Base-by-base conservation (phyloP, 64 coral and sea anemone species). In the Porites australiensis region DNA sequence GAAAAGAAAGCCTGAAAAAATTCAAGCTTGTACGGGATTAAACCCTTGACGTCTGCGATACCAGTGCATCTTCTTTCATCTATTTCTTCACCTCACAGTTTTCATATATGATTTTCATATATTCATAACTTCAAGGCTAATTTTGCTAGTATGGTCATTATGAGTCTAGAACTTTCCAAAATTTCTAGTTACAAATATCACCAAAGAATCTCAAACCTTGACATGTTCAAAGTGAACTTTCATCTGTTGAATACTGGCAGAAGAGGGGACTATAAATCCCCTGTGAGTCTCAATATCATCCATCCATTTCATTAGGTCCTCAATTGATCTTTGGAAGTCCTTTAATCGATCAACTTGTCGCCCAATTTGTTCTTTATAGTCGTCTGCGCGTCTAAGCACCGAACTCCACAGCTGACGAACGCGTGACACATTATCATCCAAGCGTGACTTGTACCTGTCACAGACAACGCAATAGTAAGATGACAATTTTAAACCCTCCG, bases 161-260 rank as follows among this genome's bases (percentile, higher is more conserved):
- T 37, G 27, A 37, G 27, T 37, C 27, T 37, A 37, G 27, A 37
- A 37, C 27, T 37, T 37, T 37, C 27, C 27, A 37, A 37, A 37
- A 37, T 37, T 37, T 37, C 27, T 37, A 1, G 27, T 37, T 37
- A 37, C 1, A 37, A 37, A 37, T 37, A 37, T 37, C 27, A 37
- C 27, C 27, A 37, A 37, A 37, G 27, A 37, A 37, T 48, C 6
- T 44, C 94, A 47, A 80, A 99, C 98, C 98, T 99, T 96, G 49
- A 99, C 94, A 88, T 99, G 79, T 86, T 99, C 94, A 89, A 99
- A 96, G 57, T 99, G 98, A 45, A 79, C 91, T 61, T 99, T 96
- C 63, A 99, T 65, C 9, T 99, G 91, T 79, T 96, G 87, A 72
- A 99, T 96, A 50, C 88, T 96, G 7, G 92, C 59, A 4, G 73